phyloP scores from a whole-genome alignment of 2,888 invertebrate genomes.

The Nymphalis c-album region DNA sequence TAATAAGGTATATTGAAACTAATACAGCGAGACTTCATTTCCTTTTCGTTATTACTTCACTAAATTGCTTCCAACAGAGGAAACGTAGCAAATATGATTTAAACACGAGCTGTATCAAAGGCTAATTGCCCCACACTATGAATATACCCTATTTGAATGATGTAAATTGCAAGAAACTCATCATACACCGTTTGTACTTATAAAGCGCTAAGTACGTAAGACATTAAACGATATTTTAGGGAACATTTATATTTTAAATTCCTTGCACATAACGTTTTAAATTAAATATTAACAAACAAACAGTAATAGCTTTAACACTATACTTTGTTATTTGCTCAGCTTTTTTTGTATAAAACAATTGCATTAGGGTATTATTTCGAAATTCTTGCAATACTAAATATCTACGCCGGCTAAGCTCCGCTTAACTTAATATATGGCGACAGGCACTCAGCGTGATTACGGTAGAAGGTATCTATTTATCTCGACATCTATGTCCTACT shows the following conservation, averaged over 20 bases:
- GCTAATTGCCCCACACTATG: constrained; percentile 62
- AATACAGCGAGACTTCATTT: constrained; percentile 58
- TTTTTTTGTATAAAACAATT: not conserved
- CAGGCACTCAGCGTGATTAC: constrained; percentile 75
- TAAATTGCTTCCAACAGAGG: constrained; percentile 62
- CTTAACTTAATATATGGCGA: constrained; percentile 73
- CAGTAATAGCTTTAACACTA: too few relatives aligned
- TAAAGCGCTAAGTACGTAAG: too few relatives aligned
- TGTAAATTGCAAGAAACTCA: constrained; percentile 29
- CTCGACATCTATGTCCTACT: constrained; percentile 29
- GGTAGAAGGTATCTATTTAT: constrained; percentile 47
- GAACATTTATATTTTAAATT: too few relatives aligned
- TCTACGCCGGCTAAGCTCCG: constrained; percentile 53
- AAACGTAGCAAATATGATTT: constrained; percentile 70
- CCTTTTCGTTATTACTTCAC: constrained; percentile 60
- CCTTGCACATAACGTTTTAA: too few relatives aligned
- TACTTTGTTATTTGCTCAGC: too few relatives aligned
- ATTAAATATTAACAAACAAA: too few relatives aligned
- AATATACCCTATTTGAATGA: constrained; percentile 39
- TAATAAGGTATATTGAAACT: constrained; percentile 47
- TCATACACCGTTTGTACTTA: not conserved
- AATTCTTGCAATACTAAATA: constrained; percentile 49
- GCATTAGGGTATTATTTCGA: constrained; percentile 29
- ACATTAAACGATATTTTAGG: too few relatives aligned
- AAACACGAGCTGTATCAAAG: constrained; percentile 67